A percentile compares a stretch with the other conserved stretches of the same genome.
Conservation (phyloP, 1,140 invertebrate genomes). For the Prorops nasuta region DNA sequence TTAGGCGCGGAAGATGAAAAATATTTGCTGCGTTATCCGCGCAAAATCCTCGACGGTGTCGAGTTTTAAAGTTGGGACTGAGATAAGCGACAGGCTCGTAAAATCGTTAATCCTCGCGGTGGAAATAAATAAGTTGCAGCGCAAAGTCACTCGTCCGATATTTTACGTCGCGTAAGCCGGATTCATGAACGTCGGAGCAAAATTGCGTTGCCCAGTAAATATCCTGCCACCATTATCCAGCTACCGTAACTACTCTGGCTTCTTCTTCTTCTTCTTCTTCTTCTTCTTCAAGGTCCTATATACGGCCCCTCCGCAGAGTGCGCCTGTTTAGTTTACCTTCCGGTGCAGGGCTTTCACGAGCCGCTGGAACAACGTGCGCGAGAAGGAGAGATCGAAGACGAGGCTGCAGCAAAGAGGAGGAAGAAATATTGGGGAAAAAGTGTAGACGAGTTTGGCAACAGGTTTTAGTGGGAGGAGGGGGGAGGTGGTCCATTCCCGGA, state of each 20-base stretch:
- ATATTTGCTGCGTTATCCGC: no score
- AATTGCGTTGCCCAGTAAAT: slow-evolving; percentile 11
- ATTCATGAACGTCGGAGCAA: slow-evolving; percentile 14
- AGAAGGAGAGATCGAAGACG: background rate
- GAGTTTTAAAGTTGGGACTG: no score
- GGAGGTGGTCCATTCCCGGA: slow-evolving; percentile 15
- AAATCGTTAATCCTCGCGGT: slow-evolving; percentile 17
- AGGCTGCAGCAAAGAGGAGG: slow-evolving; percentile 9
- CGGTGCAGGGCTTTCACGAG: slow-evolving; percentile 22
- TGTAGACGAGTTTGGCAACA: slow-evolving; percentile 27
- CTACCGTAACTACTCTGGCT: no score
- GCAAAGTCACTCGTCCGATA: slow-evolving; percentile 20
- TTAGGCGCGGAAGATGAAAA: no score
- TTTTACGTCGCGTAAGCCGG: slow-evolving; percentile 18
- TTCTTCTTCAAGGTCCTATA: background rate
- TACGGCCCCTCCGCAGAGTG: no score
- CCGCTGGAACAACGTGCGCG: background rate
- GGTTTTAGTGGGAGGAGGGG: slow-evolving; percentile 10
- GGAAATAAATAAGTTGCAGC: slow-evolving; percentile 16
- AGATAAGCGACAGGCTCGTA: slow-evolving; percentile 17
- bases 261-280: background rate
- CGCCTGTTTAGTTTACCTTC: no score
- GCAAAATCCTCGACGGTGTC: no score
- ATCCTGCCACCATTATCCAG: no score
- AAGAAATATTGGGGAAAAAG: slow-evolving; percentile 3